Evolutionary conservation across 1,140 invertebrate species (phyloP).

Genomic region (Temnothorax nylanderi): DNA sequence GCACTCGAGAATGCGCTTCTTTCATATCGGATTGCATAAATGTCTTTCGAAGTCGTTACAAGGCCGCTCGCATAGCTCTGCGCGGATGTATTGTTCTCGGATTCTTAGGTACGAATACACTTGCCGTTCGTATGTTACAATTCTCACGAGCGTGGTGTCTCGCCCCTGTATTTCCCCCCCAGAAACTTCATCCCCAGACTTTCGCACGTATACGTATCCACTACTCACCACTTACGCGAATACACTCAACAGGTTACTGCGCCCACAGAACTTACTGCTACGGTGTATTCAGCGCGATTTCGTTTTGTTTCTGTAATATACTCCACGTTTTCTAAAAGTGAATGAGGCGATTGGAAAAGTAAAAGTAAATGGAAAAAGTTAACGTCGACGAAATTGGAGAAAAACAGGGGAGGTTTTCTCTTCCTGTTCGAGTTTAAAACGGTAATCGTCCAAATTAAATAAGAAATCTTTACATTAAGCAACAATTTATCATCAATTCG

Average conservation of each 20-base stretch:
- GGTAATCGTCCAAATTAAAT: slow-evolving; percentile 24
- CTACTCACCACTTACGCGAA: slow-evolving; percentile 80
- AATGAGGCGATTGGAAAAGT: slow-evolving; percentile 69
- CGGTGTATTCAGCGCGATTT: slow-evolving; percentile 62
- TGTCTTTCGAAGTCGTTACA: slow-evolving; percentile 41
- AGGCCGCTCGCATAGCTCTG: slow-evolving; percentile 11
- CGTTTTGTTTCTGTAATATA: slow-evolving; percentile 63
- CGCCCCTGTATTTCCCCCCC: slow-evolving; percentile 72
- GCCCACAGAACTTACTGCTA: slow-evolving; percentile 65
- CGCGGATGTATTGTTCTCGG: slow-evolving; percentile 48
- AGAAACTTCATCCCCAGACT: slow-evolving; percentile 72
- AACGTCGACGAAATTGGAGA: not conserved
- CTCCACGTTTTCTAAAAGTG: slow-evolving; percentile 59
- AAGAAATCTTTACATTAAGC: slow-evolving; percentile 12
- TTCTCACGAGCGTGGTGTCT: slow-evolving; percentile 67
- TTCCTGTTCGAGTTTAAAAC: slow-evolving; percentile 27
- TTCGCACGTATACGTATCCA: slow-evolving; percentile 63
- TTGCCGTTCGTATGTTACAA: slow-evolving; percentile 59
- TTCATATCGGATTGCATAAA: slow-evolving; percentile 51
- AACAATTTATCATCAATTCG: slow-evolving; percentile 17
- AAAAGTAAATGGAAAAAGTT: slow-evolving; percentile 62
- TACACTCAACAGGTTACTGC: slow-evolving; percentile 82
- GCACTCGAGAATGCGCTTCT: slow-evolving; percentile 11
- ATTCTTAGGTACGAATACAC: slow-evolving; percentile 56
- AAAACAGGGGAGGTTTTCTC: not conserved